Percentiles rank a stretch among this genome's conserved stretches.
Evolutionary conservation across 2,888 invertebrate species (phyloP).

Genomic region (Tuta absoluta): DNA sequence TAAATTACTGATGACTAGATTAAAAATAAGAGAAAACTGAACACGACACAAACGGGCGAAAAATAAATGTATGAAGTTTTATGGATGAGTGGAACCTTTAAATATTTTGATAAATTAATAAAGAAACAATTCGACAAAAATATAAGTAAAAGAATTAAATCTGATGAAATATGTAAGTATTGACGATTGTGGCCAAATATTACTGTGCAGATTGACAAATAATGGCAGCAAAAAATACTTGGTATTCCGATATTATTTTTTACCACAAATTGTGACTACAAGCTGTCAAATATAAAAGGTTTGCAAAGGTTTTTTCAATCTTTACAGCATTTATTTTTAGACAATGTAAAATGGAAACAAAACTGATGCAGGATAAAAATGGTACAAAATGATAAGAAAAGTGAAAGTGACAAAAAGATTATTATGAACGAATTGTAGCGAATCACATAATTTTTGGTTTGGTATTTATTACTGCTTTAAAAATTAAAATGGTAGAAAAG

Average conservation of each 20-base stretch:
- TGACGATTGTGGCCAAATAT: too few relatives aligned
- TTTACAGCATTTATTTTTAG: slow-evolving; percentile 14
- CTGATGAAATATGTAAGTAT: too few relatives aligned
- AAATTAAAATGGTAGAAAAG: background rate
- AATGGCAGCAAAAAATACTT: background rate
- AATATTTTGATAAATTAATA: too few relatives aligned
- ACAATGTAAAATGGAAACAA: background rate
- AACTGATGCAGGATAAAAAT: slow-evolving; percentile 6
- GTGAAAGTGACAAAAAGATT: background rate
- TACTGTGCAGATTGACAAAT: background rate
- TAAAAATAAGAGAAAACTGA: too few relatives aligned
- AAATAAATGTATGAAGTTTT: too few relatives aligned
- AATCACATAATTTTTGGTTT: background rate
- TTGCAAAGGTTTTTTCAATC: background rate
- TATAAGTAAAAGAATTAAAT: too few relatives aligned
- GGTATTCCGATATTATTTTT: background rate
- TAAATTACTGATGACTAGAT: too few relatives aligned
- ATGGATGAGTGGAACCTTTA: too few relatives aligned
- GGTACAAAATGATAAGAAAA: slow-evolving; percentile 4
- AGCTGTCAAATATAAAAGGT: background rate
- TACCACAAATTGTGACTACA: background rate
- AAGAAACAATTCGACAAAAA: too few relatives aligned
- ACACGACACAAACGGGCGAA: too few relatives aligned
- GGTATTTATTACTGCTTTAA: background rate
- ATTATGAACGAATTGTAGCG: background rate